These are phyloP conservation scores for Psittacara wagleri DNA, from an alignment of 2,113 vertebrate genomes.

Conservation along the genomic window DNA sequence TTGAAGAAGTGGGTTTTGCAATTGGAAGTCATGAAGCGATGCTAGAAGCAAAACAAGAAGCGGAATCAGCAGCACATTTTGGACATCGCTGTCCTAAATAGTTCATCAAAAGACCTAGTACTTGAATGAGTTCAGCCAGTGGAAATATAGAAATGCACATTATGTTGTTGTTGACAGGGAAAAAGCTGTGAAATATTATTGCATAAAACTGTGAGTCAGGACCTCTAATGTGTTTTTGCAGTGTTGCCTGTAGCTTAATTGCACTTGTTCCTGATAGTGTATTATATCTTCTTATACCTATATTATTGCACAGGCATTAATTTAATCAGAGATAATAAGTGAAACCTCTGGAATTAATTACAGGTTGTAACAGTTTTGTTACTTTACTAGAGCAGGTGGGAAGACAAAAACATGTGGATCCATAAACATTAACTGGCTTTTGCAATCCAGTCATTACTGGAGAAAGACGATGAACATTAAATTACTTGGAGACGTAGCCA, in stretches of 20 bases:
- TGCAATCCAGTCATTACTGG: not conserved
- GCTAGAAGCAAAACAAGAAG: conserved; percentile 42
- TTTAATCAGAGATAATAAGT: conserved; percentile 31
- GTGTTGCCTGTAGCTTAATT: not conserved
- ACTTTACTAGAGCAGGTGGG: not conserved
- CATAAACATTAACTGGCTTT: not conserved
- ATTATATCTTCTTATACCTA: not conserved
- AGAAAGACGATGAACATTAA: not conserved
- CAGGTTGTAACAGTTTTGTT: conserved; percentile 9
- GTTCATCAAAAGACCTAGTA: not conserved
- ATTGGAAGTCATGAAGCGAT: not conserved
- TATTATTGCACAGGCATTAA: not conserved
- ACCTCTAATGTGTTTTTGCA: not conserved
- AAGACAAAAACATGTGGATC: conserved; percentile 15
- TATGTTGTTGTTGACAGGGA: not conserved
- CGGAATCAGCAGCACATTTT: not conserved
- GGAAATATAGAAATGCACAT: not conserved
- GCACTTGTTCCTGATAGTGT: not conserved
- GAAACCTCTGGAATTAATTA: conserved; percentile 43
- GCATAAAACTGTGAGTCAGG: conserved; percentile 11
- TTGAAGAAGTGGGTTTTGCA: conserved; percentile 43
- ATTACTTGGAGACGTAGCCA: not conserved
- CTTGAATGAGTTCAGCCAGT: not conserved
- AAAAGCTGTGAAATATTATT: not conserved
- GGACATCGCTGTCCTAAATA: not conserved